Evolutionary conservation across 2,888 invertebrate genomes (phyloP).

Genomic region (Tubulanus polymorphus): DNA sequence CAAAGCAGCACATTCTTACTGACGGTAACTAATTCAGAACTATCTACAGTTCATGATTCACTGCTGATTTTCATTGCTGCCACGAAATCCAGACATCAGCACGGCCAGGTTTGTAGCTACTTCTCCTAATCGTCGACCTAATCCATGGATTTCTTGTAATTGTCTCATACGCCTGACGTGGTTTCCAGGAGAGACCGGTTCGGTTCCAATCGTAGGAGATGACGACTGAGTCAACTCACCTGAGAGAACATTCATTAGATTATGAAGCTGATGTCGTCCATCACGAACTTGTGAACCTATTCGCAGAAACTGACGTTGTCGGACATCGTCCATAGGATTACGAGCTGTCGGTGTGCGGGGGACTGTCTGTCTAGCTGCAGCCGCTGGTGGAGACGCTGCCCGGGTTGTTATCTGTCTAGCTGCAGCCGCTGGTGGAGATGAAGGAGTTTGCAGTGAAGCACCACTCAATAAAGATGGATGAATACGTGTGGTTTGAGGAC

Average conservation of each 20-base stretch:
- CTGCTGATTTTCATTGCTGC: too few species aligned
- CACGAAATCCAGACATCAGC: conserved; percentile 22
- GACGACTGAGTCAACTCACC: conserved; percentile 35
- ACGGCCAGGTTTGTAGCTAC: conserved; percentile 36
- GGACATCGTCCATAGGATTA: too few species aligned
- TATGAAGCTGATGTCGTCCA: conserved; percentile 33
- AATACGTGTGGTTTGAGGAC: too few species aligned
- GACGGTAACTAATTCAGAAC: too few species aligned
- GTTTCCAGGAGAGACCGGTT: conserved; percentile 32
- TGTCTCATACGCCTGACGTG: conserved; percentile 28
- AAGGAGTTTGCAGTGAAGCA: too few species aligned
- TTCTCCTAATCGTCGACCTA: conserved; percentile 35
- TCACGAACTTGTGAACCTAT: conserved; percentile 18
- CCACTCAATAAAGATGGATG: too few species aligned
- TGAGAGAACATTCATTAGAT: conserved; percentile 33
- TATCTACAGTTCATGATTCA: too few species aligned
- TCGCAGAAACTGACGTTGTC: conserved; percentile 8
- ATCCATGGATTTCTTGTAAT: conserved; percentile 35
- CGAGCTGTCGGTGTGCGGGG: too few species aligned
- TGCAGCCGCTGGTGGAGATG: neutral
- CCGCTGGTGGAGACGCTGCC: conserved; percentile 1
- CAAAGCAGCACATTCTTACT: too few species aligned
- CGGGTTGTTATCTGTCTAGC: neutral
- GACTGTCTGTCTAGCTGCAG: neutral
- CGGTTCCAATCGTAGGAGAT: conserved; percentile 31